Evolutionary conservation across 2,888 invertebrate species (phyloP).

Genomic region (Stenolophus ochropezus): DNA sequence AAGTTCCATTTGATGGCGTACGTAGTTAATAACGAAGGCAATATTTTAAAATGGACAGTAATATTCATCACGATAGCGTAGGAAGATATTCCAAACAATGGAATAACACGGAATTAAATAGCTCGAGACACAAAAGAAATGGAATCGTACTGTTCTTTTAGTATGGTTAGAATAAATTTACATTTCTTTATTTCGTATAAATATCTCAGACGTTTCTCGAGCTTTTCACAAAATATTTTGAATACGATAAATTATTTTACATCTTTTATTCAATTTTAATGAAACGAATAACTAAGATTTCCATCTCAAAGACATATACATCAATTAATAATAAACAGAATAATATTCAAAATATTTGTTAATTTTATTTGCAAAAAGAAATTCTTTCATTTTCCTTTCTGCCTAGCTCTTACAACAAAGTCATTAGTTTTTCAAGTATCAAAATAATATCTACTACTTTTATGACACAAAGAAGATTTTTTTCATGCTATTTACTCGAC

Average conservation of each 20-base stretch:
- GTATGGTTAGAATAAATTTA: conserved; percentile 32
- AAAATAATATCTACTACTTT: too few species aligned
- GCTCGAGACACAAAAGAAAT: conserved; percentile 35
- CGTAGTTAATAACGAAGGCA: conserved; percentile 25
- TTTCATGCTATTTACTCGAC: too few species aligned
- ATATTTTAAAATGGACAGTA: conserved; percentile 50
- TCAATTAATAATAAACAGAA: neutral
- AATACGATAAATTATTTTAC: conserved; percentile 4
- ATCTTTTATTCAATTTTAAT: neutral
- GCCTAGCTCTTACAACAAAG: too few species aligned
- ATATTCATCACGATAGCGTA: conserved; percentile 37
- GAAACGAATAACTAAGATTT: neutral
- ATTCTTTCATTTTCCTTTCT: too few species aligned
- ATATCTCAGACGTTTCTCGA: neutral
- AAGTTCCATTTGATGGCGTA: neutral
- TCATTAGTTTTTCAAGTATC: too few species aligned
- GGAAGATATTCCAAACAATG: conserved; percentile 46
- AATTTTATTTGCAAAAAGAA: too few species aligned
- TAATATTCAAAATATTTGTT: too few species aligned
- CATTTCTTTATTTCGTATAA: conserved; percentile 36
- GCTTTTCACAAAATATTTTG: neutral
- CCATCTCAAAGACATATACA: neutral
- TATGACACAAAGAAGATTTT: too few species aligned
- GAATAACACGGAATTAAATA: conserved; percentile 21
- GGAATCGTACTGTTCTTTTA: conserved; percentile 3